These are phyloP conservation scores for Agrochola circellaris DNA, from an alignment of 2,888 invertebrate species.

Conservation along the genomic window DNA sequence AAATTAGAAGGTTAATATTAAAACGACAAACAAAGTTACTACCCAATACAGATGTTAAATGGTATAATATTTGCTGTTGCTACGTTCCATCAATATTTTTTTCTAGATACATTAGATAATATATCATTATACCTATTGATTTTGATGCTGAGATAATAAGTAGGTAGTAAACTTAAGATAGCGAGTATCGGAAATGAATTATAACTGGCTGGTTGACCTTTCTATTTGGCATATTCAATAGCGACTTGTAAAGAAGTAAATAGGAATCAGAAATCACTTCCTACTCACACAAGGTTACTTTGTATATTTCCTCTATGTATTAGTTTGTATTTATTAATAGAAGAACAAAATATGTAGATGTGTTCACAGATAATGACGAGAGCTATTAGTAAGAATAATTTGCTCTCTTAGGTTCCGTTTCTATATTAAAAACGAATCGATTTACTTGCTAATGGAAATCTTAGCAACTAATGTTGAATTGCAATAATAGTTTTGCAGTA, in stretches of 20 bases:
- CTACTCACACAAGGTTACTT: conserved; percentile 74
- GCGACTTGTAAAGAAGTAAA: conserved; percentile 72
- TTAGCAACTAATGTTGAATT: not conserved
- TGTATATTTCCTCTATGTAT: conserved; percentile 75
- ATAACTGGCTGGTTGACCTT: conserved; percentile 75
- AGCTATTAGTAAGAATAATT: conserved; percentile 33
- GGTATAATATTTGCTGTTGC: conserved; percentile 45
- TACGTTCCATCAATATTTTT: conserved; percentile 25
- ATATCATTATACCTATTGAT: conserved; percentile 47
- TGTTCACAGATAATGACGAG: conserved; percentile 36
- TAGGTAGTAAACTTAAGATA: conserved; percentile 53
- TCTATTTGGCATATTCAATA: conserved; percentile 74
- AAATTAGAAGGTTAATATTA: conserved; percentile 43
- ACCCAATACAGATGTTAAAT: conserved; percentile 18
- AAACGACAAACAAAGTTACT: conserved; percentile 42
- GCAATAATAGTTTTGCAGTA: conserved; percentile 8
- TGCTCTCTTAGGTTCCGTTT: conserved; percentile 23
- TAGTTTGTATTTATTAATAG: conserved; percentile 70
- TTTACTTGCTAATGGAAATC: conserved; percentile 27
- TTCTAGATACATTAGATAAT: conserved; percentile 34
- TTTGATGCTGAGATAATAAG: conserved; percentile 58
- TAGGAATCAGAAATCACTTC: conserved; percentile 75
- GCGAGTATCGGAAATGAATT: conserved; percentile 75
- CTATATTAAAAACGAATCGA: not conserved
- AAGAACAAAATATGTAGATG: conserved; percentile 42